Conservation (phyloP, 2,888 invertebrate species). For the Hypercompe scribonia region DNA sequence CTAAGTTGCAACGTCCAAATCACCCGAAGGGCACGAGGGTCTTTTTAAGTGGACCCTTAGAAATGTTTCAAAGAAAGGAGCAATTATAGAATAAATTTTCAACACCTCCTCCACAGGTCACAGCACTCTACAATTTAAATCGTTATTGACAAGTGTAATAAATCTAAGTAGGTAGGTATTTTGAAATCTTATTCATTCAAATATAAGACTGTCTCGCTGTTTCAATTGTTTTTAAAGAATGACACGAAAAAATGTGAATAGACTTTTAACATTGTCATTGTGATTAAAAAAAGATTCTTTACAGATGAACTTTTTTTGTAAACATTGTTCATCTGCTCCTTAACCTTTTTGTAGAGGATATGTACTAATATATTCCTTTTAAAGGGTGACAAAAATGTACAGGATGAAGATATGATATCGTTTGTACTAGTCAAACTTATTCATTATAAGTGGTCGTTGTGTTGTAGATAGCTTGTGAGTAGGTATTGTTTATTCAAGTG, state of each 20-base stretch:
- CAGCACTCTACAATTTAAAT: constrained; percentile 42
- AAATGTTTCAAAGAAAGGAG: constrained; percentile 77
- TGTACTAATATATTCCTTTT: constrained; percentile 34
- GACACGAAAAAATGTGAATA: constrained; percentile 49
- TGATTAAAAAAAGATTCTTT: constrained; percentile 49
- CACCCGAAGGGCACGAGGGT: constrained; percentile 69
- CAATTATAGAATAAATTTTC: constrained; percentile 79
- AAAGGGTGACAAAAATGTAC: constrained; percentile 33
- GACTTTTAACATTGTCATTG: constrained; percentile 52
- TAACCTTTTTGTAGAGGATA: constrained; percentile 55
- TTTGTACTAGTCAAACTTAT: not conserved
- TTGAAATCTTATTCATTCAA: not conserved
- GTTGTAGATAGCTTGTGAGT: constrained; percentile 25
- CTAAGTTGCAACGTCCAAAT: constrained; percentile 75
- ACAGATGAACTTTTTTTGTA: constrained; percentile 58
- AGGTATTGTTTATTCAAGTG: constrained; percentile 27
- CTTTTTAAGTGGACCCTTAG: constrained; percentile 76
- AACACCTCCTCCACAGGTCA: constrained; percentile 69
- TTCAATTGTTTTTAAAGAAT: constrained; percentile 40
- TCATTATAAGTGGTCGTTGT: constrained; percentile 19
- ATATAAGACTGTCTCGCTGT: constrained; percentile 22
- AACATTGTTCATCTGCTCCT: constrained; percentile 55
- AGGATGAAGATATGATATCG: constrained; percentile 26
- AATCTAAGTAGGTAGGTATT: not conserved
- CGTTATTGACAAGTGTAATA: not conserved